Percentiles rank a stretch among this genome's conserved stretches.
Conservation (phyloP, 2,113 vertebrate species). For the Propithecus coquereli region DNA sequence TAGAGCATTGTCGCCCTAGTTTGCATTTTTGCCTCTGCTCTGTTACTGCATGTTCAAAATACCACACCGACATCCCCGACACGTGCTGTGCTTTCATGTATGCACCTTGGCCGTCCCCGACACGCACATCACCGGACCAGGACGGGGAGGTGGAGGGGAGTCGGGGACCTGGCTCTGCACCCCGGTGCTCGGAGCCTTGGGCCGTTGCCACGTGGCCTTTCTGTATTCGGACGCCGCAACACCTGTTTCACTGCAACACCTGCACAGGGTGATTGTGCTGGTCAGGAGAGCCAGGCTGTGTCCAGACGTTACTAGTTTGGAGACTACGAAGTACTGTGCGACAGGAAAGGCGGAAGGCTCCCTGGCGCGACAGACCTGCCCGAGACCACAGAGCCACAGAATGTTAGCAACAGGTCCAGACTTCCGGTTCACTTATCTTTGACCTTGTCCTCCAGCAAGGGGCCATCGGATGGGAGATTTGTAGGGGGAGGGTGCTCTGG, state of each 20-base stretch:
- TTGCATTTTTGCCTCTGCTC: not conserved
- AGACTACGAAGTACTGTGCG: accelerated
- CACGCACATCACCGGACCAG: accelerated
- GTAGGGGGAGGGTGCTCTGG: not conserved
- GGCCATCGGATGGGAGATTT: not conserved
- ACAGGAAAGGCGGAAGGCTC: not conserved
- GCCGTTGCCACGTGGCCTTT: accelerated
- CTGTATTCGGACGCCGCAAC: not conserved
- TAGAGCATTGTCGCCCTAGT: accelerated
- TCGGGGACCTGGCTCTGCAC: not conserved
- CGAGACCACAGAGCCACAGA: not conserved
- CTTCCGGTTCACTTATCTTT: not conserved
- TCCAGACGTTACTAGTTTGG: not conserved
- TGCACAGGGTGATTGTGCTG: not conserved
- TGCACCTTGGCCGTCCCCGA: accelerated
- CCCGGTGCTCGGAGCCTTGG: too few relatives aligned
- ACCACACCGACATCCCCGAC: accelerated
- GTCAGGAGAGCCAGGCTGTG: not conserved
- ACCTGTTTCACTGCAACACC: accelerated
- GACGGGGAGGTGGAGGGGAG: accelerated
- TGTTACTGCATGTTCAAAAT: accelerated
- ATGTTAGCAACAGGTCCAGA: not conserved
- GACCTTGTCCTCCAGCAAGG: not conserved
- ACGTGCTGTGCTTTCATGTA: accelerated
- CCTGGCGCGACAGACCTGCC: not conserved